These are phyloP conservation scores for Dendrophyllia cribrosa DNA, from an alignment of 64 coral and sea anemone genomes.

Conservation along the genomic window DNA sequence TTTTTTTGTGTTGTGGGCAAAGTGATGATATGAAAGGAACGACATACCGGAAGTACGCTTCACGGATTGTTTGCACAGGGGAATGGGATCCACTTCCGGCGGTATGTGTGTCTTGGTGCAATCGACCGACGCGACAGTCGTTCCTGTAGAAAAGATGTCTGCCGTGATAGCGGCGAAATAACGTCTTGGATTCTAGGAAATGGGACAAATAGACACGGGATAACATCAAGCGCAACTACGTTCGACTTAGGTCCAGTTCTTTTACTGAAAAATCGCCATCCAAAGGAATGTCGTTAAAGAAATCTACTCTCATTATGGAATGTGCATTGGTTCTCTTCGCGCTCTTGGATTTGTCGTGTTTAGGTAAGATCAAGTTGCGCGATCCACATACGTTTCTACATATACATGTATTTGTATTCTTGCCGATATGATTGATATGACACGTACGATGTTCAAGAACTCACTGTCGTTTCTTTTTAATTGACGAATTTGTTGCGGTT, in stretches of 20 bases:
- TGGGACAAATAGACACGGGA: neutral
- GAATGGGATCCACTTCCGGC: constrained; percentile 36
- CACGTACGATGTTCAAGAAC: no score
- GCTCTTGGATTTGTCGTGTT: neutral
- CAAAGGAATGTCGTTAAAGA: neutral
- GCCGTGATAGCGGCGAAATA: neutral
- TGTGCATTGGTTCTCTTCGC: neutral
- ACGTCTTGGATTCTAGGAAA: neutral
- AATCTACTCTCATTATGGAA: neutral
- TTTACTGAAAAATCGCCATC: neutral
- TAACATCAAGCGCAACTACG: neutral
- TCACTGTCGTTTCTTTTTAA: no score
- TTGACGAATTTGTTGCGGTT: no score
- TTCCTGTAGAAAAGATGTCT: neutral
- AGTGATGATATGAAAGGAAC: no score
- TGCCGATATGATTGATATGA: neutral
- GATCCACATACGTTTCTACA: no score
- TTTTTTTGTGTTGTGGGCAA: no score
- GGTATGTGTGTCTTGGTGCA: neutral
- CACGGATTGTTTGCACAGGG: neutral
- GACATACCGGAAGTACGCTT: neutral
- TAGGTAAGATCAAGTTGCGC: constrained; percentile 16
- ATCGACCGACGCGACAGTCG: neutral
- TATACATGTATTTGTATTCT: neutral
- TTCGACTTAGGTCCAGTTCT: neutral